These are phyloP conservation scores for Clitarchus hookeri DNA, from an alignment of 2,888 invertebrate species.

Conservation along the genomic window DNA sequence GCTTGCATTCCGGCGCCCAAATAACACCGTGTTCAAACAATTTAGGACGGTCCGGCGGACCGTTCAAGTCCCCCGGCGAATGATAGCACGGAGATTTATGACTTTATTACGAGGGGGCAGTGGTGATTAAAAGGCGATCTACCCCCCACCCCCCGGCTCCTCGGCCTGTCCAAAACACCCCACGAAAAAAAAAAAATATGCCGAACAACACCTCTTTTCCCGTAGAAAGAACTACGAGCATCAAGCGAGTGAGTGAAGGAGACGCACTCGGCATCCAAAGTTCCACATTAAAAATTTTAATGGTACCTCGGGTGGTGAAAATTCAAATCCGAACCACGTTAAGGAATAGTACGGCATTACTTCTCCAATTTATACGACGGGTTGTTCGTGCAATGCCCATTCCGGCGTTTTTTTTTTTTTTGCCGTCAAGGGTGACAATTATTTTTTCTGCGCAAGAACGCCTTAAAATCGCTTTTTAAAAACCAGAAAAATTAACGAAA, in stretches of 20 bases:
- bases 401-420: background rate
- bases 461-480: no score
- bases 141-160: background rate
- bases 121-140: background rate
- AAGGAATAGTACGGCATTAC: background rate
- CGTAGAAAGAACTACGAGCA: background rate
- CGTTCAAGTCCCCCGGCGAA: background rate
- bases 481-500: no score
- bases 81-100: background rate
- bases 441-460: background rate
- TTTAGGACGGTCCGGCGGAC: background rate
- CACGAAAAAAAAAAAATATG: background rate
- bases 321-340: background rate
- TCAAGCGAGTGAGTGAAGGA: no score
- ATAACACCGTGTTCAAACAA: conserved; percentile 14
- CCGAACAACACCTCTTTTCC: background rate
- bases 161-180: no score
- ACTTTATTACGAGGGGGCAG: conserved; percentile 10
- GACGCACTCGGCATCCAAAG: background rate
- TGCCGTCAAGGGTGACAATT: background rate
- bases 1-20: background rate
- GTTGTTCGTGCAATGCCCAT: background rate
- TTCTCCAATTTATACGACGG: background rate
- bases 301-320: background rate
- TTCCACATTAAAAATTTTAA: background rate